phyloP scores from a whole-genome alignment of 2,113 vertebrate species.

The Sinocyclocheilus anophthalmus region DNA sequence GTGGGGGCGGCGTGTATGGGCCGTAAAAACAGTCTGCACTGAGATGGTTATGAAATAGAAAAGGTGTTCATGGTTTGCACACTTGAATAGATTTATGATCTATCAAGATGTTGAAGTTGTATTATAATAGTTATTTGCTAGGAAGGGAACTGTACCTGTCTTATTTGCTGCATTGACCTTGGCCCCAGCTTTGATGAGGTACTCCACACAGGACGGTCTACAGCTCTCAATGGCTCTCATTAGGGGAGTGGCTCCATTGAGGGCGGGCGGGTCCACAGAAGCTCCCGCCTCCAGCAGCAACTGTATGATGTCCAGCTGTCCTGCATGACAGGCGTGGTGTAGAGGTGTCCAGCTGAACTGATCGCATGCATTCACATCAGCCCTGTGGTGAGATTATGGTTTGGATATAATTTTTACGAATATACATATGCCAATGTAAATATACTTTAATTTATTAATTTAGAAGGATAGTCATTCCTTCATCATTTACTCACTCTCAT shows the following conservation, averaged over 20 bases:
- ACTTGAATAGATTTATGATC: not conserved
- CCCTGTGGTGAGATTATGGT: constrained; percentile 25
- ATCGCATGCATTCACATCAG: constrained; percentile 69
- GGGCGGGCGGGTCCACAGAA: constrained; percentile 72
- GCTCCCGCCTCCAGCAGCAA: constrained; percentile 84
- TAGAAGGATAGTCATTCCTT: not conserved
- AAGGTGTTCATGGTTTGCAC: not conserved
- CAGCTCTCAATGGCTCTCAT: constrained; percentile 89
- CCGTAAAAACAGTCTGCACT: not conserved
- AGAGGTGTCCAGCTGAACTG: constrained; percentile 94
- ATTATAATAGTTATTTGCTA: not conserved
- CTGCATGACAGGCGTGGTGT: constrained; percentile 89
- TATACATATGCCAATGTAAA: not conserved
- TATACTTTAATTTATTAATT: not conserved
- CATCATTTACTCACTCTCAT: not conserved
- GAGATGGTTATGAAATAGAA: not conserved
- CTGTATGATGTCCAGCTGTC: constrained; percentile 81
- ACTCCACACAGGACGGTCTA: constrained; percentile 82
- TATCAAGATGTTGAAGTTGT: not conserved
- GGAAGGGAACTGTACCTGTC: constrained; percentile 74
- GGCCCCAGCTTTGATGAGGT: constrained; percentile 84
- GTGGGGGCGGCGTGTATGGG: too few relatives aligned
- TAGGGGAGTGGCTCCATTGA: constrained; percentile 85
- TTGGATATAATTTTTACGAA: not conserved
- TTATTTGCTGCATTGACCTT: constrained; percentile 78